Conservation (phyloP, 1,140 invertebrate species). For the Magallana angulata region DNA sequence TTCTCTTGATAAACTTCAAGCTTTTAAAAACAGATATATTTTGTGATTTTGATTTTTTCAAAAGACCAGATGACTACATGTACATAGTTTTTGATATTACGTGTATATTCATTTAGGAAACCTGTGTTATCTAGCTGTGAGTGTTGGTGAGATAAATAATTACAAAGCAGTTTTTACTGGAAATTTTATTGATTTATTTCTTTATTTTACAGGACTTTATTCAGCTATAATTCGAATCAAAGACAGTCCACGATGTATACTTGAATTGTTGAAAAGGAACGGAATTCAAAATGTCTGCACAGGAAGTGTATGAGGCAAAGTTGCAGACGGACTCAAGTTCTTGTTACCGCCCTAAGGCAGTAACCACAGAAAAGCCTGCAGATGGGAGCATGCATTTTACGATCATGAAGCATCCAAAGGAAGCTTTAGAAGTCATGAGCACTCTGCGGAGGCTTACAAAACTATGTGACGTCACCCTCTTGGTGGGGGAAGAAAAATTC, state of each 20-base stretch:
- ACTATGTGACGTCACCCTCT: slow-evolving; percentile 84
- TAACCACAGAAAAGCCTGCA: slow-evolving; percentile 73
- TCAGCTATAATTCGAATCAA: background rate
- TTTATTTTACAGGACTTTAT: slow-evolving; percentile 24
- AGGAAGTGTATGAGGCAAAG: slow-evolving; percentile 63
- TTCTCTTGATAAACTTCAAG: too few species aligned
- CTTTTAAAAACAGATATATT: too few species aligned
- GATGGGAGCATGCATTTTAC: slow-evolving; percentile 91
- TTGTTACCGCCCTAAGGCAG: slow-evolving; percentile 75
- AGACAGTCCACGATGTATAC: slow-evolving; percentile 4
- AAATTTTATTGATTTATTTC: background rate
- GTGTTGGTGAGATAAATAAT: background rate
- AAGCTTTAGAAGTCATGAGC: slow-evolving; percentile 92
- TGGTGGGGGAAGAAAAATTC: slow-evolving; percentile 73
- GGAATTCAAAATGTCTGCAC: slow-evolving; percentile 55
- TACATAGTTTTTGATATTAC: too few species aligned
- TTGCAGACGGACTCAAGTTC: slow-evolving; percentile 64
- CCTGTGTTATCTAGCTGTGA: background rate
- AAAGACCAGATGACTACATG: too few species aligned
- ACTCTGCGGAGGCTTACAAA: slow-evolving; percentile 93
- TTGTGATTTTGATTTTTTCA: too few species aligned
- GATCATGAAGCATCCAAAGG: slow-evolving; percentile 90
- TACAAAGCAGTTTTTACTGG: background rate
- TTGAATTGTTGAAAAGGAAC: slow-evolving; percentile 8
- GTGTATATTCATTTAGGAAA: too few species aligned